Percentiles rank a stretch among this genome's conserved stretches.
Conservation (phyloP, 2,113 vertebrate genomes). For the Pachyramphus minor region DNA sequence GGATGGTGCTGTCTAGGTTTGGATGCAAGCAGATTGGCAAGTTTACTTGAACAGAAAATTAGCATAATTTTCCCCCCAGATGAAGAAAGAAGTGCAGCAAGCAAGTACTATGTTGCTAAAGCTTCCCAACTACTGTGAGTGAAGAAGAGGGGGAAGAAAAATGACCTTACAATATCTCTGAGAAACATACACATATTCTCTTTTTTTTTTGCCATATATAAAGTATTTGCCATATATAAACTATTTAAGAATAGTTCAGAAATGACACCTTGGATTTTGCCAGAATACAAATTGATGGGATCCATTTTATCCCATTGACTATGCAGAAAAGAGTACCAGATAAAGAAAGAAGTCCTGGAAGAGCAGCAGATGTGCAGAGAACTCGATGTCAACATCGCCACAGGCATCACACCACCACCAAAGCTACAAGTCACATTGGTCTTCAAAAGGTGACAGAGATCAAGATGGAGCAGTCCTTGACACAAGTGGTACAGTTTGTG, state of each 20-base stretch:
- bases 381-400: background rate
- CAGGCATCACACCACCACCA: background rate
- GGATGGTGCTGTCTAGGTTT: fast-evolving
- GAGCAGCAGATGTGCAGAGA: background rate
- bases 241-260: background rate
- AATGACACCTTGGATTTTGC: background rate
- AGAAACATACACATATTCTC: background rate
- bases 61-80: background rate
- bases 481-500: background rate
- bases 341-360: background rate
- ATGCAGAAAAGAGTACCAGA: background rate
- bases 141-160: background rate
- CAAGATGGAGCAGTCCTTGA: background rate
- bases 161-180: fast-evolving
- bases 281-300: background rate
- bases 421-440: background rate
- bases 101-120: background rate
- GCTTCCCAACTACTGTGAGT: background rate
- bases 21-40: background rate
- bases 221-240: background rate
- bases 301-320: background rate
- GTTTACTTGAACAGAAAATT: background rate
- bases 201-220: no score
- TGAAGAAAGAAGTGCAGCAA: background rate
- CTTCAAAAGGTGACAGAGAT: background rate